Evolutionary conservation across 2,797 vertebrate species (phyloP).

Genomic region (Scolopax bukidnonensis): DNA sequence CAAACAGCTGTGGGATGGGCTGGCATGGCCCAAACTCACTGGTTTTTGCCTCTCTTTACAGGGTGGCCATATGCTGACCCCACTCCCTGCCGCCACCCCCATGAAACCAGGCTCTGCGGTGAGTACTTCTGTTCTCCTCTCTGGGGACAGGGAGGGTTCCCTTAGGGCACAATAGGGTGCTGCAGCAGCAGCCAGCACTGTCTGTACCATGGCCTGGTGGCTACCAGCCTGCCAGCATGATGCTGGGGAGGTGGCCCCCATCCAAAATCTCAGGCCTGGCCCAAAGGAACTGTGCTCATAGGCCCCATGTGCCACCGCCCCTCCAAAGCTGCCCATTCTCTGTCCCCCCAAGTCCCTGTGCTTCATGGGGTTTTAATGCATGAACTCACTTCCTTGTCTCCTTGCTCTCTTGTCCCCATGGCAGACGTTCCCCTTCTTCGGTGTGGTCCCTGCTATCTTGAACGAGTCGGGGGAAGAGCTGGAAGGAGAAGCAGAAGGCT

Average conservation of each 20-base stretch:
- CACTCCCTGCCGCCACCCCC: constrained; percentile 91
- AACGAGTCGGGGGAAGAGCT: constrained; percentile 94
- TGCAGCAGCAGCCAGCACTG: neutral
- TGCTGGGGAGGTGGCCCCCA: neutral
- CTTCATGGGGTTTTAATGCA: neutral
- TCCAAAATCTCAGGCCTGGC: neutral
- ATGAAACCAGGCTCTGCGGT: constrained; percentile 97
- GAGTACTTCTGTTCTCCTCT: constrained; percentile 73
- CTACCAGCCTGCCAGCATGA: neutral
- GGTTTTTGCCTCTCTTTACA: constrained; percentile 29
- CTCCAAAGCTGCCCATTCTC: neutral
- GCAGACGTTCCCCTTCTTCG: constrained; percentile 96
- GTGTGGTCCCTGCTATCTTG: constrained; percentile 93
- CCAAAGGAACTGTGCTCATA: rapidly evolving
- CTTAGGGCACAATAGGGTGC: rapidly evolving
- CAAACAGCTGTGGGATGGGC: neutral
- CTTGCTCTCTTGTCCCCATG: neutral
- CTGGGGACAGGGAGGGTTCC: neutral
- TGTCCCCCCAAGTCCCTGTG: neutral
- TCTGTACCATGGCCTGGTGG: neutral
- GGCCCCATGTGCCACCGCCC: neutral
- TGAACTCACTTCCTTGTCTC: neutral
- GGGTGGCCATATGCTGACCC: constrained; percentile 96
- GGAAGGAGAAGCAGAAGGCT: constrained; percentile 94
- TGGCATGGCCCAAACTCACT: neutral